Evolutionary conservation across 2,888 invertebrate genomes (phyloP).

Genomic region (Caenorhabditis sp.): DNA sequence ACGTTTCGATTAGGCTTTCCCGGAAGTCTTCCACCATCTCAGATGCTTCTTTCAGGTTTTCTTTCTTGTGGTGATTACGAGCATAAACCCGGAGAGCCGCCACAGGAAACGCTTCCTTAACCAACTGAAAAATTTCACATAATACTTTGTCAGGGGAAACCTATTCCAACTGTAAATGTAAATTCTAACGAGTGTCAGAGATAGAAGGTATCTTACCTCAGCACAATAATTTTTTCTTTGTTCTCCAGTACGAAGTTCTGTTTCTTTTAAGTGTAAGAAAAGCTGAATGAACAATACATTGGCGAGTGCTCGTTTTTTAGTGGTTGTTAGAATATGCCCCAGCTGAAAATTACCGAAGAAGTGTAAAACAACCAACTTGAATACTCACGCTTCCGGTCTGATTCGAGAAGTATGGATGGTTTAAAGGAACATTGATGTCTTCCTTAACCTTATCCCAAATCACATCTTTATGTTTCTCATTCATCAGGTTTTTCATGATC

Average conservation of each 20-base stretch:
- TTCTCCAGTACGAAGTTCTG: too few species aligned
- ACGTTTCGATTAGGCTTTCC: not conserved
- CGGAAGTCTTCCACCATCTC: not conserved
- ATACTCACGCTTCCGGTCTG: too few species aligned
- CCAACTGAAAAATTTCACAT: too few species aligned
- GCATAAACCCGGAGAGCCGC: constrained; percentile 2
- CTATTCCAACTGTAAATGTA: not conserved
- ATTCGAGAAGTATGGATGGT: too few species aligned
- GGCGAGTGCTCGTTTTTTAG: not conserved
- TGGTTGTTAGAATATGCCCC: not conserved
- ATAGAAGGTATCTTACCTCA: not conserved
- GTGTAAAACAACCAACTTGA: too few species aligned
- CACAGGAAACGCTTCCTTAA: not conserved
- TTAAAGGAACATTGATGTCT: too few species aligned
- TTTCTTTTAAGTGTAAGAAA: too few species aligned
- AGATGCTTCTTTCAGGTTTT: not conserved
- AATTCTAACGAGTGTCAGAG: too few species aligned
- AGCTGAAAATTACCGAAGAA: not conserved
- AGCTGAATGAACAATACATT: not conserved
- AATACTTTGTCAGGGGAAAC: too few species aligned
- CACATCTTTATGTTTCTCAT: too few species aligned
- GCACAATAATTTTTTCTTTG: not conserved
- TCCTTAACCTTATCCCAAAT: too few species aligned
- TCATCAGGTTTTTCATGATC: too few species aligned
- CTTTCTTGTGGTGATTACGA: constrained; percentile 6